phyloP scores from a whole-genome alignment of 2,797 vertebrate species.

The Natrix natrix region DNA sequence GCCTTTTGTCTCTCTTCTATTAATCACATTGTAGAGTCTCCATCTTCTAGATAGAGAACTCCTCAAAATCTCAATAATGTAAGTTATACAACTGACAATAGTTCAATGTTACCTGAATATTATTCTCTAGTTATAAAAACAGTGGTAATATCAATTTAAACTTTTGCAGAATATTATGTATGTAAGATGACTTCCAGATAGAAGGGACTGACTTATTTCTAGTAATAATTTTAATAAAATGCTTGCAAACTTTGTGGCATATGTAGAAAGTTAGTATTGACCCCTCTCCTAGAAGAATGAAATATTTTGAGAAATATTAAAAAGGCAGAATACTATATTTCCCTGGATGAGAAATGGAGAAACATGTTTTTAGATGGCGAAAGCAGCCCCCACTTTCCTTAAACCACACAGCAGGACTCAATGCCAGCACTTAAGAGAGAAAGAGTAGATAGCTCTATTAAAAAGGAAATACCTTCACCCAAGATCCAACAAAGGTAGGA shows the following conservation, averaged over 20 bases:
- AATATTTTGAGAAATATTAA: too few relatives aligned
- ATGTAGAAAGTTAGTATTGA: neutral
- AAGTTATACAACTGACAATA: neutral
- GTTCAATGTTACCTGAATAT: neutral
- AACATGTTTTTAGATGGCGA: too few relatives aligned
- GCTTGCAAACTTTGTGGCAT: neutral
- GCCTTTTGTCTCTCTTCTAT: neutral
- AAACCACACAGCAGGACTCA: too few relatives aligned
- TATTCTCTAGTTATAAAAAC: neutral
- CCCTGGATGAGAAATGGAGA: too few relatives aligned
- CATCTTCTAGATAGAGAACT: neutral
- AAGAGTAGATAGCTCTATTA: too few relatives aligned
- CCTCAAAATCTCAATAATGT: neutral
- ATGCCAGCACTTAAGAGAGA: too few relatives aligned
- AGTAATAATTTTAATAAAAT: neutral
- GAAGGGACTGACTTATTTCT: slow-evolving; percentile 41
- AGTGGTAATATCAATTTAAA: slow-evolving; percentile 17
- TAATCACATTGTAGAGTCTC: neutral
- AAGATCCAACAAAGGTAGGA: too few relatives aligned
- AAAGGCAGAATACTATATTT: too few relatives aligned
- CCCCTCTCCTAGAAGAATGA: too few relatives aligned
- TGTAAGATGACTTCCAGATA: slow-evolving; percentile 39
- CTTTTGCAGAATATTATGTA: slow-evolving; percentile 28
- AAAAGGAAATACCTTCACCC: too few relatives aligned
- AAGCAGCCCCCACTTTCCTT: too few relatives aligned